phyloP scores from a whole-genome alignment of 2,113 vertebrate genomes.

The Urocolius indicus region DNA sequence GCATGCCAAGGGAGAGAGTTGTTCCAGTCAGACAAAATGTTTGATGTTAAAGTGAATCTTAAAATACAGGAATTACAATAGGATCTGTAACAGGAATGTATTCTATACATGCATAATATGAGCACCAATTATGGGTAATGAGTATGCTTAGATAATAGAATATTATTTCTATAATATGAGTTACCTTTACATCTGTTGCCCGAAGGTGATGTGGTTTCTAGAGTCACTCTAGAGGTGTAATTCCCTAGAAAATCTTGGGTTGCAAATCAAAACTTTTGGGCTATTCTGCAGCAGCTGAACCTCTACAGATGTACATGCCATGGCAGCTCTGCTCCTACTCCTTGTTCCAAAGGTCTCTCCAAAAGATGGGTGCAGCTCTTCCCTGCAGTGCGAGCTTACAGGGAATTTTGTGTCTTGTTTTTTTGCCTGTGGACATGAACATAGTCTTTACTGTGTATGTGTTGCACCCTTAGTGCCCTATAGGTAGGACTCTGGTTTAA shows the following conservation, averaged over 20 bases:
- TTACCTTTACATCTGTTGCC: not conserved
- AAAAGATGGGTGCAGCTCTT: not conserved
- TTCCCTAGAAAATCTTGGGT: not conserved
- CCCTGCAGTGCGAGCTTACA: not conserved
- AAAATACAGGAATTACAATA: not conserved
- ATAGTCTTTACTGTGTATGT: not conserved
- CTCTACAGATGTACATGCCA: accelerated
- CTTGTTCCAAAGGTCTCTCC: not conserved
- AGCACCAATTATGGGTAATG: not conserved
- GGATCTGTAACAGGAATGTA: not conserved
- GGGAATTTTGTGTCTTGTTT: not conserved
- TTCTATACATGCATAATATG: not conserved
- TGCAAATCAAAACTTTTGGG: not conserved
- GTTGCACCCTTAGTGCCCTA: not conserved
- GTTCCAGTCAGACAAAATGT: not conserved
- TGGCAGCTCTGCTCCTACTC: not conserved
- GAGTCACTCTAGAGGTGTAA: not conserved
- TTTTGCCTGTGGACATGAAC: not conserved
- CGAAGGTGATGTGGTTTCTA: not conserved
- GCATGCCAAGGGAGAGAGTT: not conserved
- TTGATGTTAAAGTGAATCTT: slow-evolving; percentile 6
- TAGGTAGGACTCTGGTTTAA: not conserved
- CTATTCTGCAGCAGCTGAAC: not conserved
- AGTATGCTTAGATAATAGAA: not conserved
- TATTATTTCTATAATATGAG: not conserved